phyloP scores from a whole-genome alignment of 2,888 invertebrate species.

The Microchrysa polita region DNA sequence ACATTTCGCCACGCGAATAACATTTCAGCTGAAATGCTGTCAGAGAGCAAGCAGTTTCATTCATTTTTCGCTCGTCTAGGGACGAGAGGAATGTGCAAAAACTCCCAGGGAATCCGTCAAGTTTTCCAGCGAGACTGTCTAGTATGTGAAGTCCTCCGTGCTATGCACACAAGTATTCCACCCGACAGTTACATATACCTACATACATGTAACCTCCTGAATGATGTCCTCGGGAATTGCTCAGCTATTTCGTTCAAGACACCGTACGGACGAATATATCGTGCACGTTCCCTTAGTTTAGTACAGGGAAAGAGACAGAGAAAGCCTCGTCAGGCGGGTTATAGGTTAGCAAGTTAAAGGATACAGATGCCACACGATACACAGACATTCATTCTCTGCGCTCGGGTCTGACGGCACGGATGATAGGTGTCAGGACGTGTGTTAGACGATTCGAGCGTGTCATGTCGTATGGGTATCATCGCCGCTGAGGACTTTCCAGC shows the following conservation, averaged over 20 bases:
- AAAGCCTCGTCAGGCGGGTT: too few relatives aligned
- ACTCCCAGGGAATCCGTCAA: background rate
- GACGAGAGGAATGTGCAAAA: background rate
- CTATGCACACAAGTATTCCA: background rate
- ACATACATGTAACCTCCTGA: conserved; percentile 24
- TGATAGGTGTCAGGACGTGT: conserved; percentile 28
- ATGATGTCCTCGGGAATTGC: conserved; percentile 25
- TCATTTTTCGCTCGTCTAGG: too few relatives aligned
- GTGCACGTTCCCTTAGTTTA: conserved; percentile 20
- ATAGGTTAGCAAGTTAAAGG: too few relatives aligned
- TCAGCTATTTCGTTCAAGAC: conserved; percentile 16
- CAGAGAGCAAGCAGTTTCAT: background rate
- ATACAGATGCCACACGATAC: too few relatives aligned
- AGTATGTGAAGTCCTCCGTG: background rate
- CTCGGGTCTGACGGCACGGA: conserved; percentile 19
- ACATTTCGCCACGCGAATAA: conserved; percentile 14
- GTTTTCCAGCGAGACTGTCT: background rate
- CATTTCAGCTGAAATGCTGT: background rate
- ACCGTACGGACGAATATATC: conserved; percentile 25
- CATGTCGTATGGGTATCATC: conserved; percentile 1
- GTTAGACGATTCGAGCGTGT: background rate
- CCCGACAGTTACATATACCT: background rate
- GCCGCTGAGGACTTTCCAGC: conserved; percentile 7
- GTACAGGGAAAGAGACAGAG: too few relatives aligned
- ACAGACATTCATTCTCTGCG: too few relatives aligned